These are phyloP conservation scores for Brachyptera putata DNA, from an alignment of 2,888 invertebrate species.

Conservation along the genomic window DNA sequence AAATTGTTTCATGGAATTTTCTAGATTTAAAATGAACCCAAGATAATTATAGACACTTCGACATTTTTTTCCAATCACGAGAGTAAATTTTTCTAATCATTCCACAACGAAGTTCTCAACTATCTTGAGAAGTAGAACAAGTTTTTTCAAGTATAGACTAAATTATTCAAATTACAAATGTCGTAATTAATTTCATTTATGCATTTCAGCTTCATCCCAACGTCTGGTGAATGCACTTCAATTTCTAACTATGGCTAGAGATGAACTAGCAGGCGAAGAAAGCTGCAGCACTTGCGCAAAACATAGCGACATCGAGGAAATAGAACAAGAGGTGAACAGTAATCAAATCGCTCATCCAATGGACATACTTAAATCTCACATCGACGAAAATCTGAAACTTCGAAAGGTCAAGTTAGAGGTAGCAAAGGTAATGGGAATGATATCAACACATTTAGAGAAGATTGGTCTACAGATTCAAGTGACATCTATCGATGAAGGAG, in stretches of 20 bases:
- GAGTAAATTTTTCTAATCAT: too few relatives aligned
- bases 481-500: not conserved
- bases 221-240: not conserved
- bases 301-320: not conserved
- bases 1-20: too few relatives aligned
- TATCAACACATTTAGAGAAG: not conserved
- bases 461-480: not conserved
- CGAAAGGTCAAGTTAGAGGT: slow-evolving; percentile 1
- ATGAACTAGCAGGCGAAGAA: not conserved
- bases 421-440: not conserved
- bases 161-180: too few relatives aligned
- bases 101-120: too few relatives aligned
- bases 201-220: not conserved
- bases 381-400: slow-evolving; percentile 1
- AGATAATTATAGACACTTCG: too few relatives aligned
- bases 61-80: too few relatives aligned
- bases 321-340: not conserved
- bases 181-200: too few relatives aligned
- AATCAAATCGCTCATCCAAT: not conserved
- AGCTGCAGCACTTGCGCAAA: not conserved
- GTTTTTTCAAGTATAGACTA: too few relatives aligned
- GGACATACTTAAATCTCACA: not conserved
- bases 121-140: too few relatives aligned
- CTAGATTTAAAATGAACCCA: too few relatives aligned
- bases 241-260: not conserved